Percentiles rank a stretch among this genome's conserved stretches.
Evolutionary conservation across 2,888 invertebrate genomes (phyloP).

Genomic region (Callyntrura sp.): DNA sequence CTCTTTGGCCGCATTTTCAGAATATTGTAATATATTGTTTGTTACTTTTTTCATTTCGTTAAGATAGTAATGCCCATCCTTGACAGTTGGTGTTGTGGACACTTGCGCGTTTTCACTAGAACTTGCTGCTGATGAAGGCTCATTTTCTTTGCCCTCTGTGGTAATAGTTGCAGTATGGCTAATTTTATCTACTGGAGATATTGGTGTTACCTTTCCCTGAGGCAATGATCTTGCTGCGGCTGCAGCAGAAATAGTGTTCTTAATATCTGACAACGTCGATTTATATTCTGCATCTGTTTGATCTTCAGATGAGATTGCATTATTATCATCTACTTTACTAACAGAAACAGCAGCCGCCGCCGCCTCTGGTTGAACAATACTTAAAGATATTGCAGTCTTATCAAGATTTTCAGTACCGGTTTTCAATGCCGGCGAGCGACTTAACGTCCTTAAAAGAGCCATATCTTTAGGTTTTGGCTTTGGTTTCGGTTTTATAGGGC

Average conservation of each 20-base stretch:
- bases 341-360: slow-evolving; percentile 13
- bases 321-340: slow-evolving; percentile 45
- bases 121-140: background rate
- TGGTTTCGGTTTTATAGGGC: slow-evolving; percentile 68
- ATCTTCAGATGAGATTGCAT: slow-evolving; percentile 61
- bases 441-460: slow-evolving; percentile 71
- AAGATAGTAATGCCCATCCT: slow-evolving; percentile 93
- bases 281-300: slow-evolving; percentile 53
- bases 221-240: slow-evolving; percentile 16
- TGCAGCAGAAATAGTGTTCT: slow-evolving; percentile 63
- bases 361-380: slow-evolving; percentile 61
- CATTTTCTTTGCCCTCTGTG: slow-evolving; percentile 49
- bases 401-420: slow-evolving; percentile 67
- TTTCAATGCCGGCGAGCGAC: slow-evolving; percentile 68
- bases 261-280: slow-evolving; percentile 60
- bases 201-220: slow-evolving; percentile 36
- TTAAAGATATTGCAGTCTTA: slow-evolving; percentile 73
- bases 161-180: slow-evolving; percentile 21
- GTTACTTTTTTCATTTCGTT: slow-evolving; percentile 89
- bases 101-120: background rate
- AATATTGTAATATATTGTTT: slow-evolving; percentile 90
- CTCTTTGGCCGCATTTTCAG: slow-evolving; percentile 90
- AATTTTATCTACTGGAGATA: background rate
- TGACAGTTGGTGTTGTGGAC: slow-evolving; percentile 85
- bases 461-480: slow-evolving; percentile 74